A percentile compares a stretch with the other conserved stretches of the same genome.
Conservation (phyloP, 2,113 vertebrate genomes). For the Setophaga petechia region DNA sequence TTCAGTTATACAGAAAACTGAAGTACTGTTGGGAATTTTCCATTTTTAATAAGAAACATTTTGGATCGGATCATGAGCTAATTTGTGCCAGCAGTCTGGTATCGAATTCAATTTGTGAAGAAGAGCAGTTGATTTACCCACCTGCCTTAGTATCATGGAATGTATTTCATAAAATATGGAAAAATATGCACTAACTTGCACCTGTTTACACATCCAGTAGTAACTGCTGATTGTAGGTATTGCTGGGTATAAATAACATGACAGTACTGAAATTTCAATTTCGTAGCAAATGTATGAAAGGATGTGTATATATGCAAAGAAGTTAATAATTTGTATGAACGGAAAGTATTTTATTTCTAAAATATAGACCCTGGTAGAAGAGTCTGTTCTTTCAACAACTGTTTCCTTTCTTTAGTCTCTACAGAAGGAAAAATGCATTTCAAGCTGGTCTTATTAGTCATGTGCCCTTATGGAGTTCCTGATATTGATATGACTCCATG, state of each 20-base stretch:
- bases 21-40: background rate
- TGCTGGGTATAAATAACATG: background rate
- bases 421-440: background rate
- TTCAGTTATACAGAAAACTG: background rate
- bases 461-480: background rate
- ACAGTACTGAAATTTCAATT: background rate
- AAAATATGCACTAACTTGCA: constrained; percentile 1
- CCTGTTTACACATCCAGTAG: background rate
- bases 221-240: background rate
- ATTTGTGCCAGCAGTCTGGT: constrained; percentile 9
- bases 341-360: background rate
- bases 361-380: background rate
- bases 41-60: background rate
- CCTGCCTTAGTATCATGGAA: constrained; percentile 1
- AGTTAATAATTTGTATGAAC: background rate
- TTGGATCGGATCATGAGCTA: constrained; percentile 14
- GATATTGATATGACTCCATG: accelerated
- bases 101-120: constrained; percentile 25
- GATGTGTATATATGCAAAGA: background rate
- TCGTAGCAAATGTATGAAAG: background rate
- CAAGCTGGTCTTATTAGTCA: background rate
- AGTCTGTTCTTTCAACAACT: background rate
- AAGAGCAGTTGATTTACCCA: constrained; percentile 19
- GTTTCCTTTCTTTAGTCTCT: background rate
- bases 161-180: constrained; percentile 33